Conservation (phyloP, 2,888 invertebrate species). For the Pyrgus malvae region DNA sequence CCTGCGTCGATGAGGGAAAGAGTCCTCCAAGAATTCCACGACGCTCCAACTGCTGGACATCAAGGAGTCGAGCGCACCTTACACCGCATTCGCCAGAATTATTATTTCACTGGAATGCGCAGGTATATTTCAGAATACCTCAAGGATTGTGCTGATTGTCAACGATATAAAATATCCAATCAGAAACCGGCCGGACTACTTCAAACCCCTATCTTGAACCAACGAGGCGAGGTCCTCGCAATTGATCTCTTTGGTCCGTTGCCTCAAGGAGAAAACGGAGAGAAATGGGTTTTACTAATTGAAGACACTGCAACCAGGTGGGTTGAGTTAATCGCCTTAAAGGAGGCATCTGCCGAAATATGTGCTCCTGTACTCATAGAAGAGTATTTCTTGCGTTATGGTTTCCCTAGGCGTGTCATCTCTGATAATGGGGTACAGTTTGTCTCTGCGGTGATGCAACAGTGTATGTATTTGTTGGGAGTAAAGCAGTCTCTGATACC, state of each 20-base stretch:
- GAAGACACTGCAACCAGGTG: constrained; percentile 37
- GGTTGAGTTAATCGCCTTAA: constrained; percentile 28
- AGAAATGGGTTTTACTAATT: too few species aligned
- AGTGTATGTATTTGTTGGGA: too few species aligned
- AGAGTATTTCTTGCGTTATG: too few species aligned
- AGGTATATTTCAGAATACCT: constrained; percentile 3
- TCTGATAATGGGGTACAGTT: too few species aligned
- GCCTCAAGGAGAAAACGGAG: constrained; percentile 28
- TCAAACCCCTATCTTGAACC: constrained; percentile 24
- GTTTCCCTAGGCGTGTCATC: too few species aligned
- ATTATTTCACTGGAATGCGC: constrained; percentile 10
- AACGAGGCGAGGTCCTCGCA: constrained; percentile 31
- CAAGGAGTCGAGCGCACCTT: neutral
- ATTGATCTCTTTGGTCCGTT: constrained; percentile 38
- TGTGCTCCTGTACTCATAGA: too few species aligned
- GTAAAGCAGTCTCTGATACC: too few species aligned
- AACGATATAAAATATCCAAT: constrained; percentile 3
- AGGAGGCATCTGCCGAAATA: too few species aligned
- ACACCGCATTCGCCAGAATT: neutral
- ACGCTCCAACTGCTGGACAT: constrained; percentile 8
- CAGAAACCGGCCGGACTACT: constrained; percentile 15
- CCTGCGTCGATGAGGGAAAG: too few species aligned
- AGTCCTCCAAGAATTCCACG: constrained; percentile 30
- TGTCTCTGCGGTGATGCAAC: too few species aligned
- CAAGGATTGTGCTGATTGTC: constrained; percentile 8